Evolutionary conservation across 2,113 vertebrate genomes (phyloP), one percentile per base, ranked within the genome.

Genomic region (Cynoglossus semilaevis): DNA sequence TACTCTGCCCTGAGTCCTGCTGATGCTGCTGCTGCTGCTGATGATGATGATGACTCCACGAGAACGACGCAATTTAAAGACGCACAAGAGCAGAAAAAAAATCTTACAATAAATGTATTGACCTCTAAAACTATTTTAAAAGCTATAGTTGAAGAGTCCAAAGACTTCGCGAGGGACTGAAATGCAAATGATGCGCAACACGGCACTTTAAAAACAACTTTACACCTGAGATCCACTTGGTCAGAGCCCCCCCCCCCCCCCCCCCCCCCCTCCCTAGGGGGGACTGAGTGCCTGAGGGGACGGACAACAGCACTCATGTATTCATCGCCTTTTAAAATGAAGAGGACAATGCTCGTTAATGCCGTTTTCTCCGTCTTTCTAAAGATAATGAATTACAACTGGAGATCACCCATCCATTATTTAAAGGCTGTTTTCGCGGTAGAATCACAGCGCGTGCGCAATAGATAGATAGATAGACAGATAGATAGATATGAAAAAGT

Each of bases 141-240:
- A n/a, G n/a, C n/a, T n/a, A n/a, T n/a, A n/a, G n/a, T n/a, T n/a
- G n/a, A n/a, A n/a, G n/a, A n/a, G n/a, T n/a, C n/a, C n/a, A n/a
- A n/a, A 38, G 12, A 7, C 9, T 38, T 38, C 37, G 35, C 35
- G 35, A 10, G 8, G 8, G 37, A 12, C 37, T 38, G 37, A 9
- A 38, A 12, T 38, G 8, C 9, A 9, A 38, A 36, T 36, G 35
- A 45, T 51, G 38, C 4, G 41, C 14, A 62, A 67, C 58, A 74
- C 61, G 53, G 55, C 63, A 36, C n/a, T 41, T 57, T 0, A 4
- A 59, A 43, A 35, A 42, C 22, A 61, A 64, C 72, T 46, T 61
- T 77, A 72, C 90, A 94, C 92, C 69, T 96, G 90, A 93, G 92
- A 92, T 84, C 85, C 70, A 75, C 82, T 73, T 19, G 64, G 81